A percentile compares a stretch with the other conserved stretches of the same genome.
phyloP scores from a whole-genome alignment of 2,113 vertebrate species.

The Neolamprologus caudopunctatus region DNA sequence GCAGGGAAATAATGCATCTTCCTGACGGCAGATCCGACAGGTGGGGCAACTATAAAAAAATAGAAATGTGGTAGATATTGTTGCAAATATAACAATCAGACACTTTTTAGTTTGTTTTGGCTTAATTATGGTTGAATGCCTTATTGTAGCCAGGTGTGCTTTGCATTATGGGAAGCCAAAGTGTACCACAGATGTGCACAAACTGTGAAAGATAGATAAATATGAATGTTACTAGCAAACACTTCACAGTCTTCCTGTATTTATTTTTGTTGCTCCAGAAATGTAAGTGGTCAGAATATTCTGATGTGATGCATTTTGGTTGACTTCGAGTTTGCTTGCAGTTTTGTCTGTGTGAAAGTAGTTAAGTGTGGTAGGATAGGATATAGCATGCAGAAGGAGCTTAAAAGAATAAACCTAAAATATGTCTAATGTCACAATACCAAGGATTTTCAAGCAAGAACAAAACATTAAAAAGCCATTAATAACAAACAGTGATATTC shows the following conservation, averaged over 20 bases:
- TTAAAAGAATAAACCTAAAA: background rate
- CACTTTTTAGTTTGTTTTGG: background rate
- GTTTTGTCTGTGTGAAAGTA: background rate
- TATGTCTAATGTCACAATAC: background rate
- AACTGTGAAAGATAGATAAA: background rate
- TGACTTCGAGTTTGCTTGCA: background rate
- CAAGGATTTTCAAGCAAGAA: background rate
- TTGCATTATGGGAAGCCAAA: background rate
- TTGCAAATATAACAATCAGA: background rate
- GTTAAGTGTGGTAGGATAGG: background rate
- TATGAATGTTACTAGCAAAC: background rate
- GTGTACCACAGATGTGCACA: background rate
- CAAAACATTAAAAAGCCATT: background rate
- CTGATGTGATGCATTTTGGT: background rate
- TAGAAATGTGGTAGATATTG: background rate
- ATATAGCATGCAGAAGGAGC: background rate
- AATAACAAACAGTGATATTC: background rate
- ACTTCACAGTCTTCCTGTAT: background rate
- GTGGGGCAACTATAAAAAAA: background rate
- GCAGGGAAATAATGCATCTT: background rate
- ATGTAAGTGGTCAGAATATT: background rate
- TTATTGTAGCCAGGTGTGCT: background rate
- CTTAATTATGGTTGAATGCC: background rate
- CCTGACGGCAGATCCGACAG: background rate
- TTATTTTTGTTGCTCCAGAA: background rate